Base-by-base conservation (phyloP, 2,113 vertebrate genomes). In the Sula dactylatra region DNA sequence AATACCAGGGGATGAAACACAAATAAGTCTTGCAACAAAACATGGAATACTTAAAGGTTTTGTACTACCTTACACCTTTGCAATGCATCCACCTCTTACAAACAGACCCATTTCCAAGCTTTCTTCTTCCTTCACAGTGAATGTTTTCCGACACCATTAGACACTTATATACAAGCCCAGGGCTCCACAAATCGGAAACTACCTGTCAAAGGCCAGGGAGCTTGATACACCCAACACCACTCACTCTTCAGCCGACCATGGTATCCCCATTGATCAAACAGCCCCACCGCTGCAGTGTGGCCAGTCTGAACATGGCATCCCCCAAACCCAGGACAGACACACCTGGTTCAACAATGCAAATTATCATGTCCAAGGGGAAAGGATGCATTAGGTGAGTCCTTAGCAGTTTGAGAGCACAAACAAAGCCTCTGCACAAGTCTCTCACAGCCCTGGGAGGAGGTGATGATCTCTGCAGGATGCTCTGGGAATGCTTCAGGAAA, bases 401-500 rank as follows among this genome's bases (percentile, higher is more conserved):
- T 59, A 49, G 55, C 45, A 81, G 26, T 26, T 86, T 77, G 36
- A 74, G 27, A 88, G 58, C 9, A 16, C 70, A 89, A 88, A 84
- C 47, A 83, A 87, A 91, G 67, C 86, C 78, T 72, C 78, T 25
- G 55, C 3, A 6, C 64, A 49, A 10, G 0, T 34, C 21, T 61
- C 89, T 56, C 0, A 0, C 13, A 36, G 78, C 50, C 73, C 77
- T 76, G 27, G 38, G 54, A 95, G 47, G 59, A 38, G 50, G 80
- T 29, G 52, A 26, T 89, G 80, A 44, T 93, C 95, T 85, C 91
- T 70, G 59, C 83, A 85, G 86, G 55, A 66, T 70, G 70, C 34
- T 73, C 52, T 87, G 91, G 88, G 86, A 94, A 79, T 9, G 31
- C 74, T 97, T 92, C 79, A 22, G 84, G 91, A 91, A 21, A 81